A percentile compares a stretch with the other conserved stretches of the same genome.
phyloP scores from a whole-genome alignment of 2,888 invertebrate species.

The Orchestes rusci region DNA sequence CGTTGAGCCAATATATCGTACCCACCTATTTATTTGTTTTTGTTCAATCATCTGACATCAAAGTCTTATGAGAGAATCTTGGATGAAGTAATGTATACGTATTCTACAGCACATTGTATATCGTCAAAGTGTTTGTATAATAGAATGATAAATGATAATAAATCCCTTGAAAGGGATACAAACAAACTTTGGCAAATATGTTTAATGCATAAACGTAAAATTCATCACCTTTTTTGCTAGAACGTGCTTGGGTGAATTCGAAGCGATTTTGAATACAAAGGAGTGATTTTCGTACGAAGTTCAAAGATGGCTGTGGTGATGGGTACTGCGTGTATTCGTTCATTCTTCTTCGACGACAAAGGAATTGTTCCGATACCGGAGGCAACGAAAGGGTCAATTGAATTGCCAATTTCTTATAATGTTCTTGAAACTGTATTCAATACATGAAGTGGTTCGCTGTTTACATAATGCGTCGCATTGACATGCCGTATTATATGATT shows the following conservation, averaged over 20 bases:
- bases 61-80: no score
- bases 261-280: constrained; percentile 31
- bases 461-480: constrained; percentile 37
- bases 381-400: constrained; percentile 36
- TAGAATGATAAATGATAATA: no score
- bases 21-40: no score
- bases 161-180: no score
- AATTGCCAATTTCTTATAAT: constrained; percentile 40
- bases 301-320: constrained; percentile 34
- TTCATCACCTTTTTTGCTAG: constrained; percentile 12
- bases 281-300: constrained; percentile 30
- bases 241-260: no score
- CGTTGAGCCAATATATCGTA: no score
- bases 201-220: constrained; percentile 30
- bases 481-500: constrained; percentile 26
- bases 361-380: constrained; percentile 28
- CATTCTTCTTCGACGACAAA: constrained; percentile 29
- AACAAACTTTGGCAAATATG: constrained; percentile 19
- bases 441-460: constrained; percentile 37
- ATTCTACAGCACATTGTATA: no score
- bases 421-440: constrained; percentile 37
- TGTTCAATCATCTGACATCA: no score
- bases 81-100: no score
- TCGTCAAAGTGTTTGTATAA: no score
- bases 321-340: constrained; percentile 31